Evolutionary conservation across 2,113 vertebrate species (phyloP).

Genomic region (Hyla sarda): DNA sequence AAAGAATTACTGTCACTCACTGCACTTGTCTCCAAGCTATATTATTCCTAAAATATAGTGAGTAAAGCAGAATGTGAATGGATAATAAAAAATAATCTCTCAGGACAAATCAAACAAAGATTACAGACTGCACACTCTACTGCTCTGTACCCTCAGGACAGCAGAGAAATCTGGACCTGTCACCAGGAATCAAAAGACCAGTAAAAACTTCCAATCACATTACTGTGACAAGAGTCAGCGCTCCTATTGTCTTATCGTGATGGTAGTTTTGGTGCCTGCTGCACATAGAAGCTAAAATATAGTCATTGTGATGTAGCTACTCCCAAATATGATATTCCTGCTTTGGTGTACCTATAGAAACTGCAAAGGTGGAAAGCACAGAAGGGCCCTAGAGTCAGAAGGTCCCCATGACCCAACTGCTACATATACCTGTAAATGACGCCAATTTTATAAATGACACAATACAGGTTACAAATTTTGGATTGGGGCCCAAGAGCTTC

Average conservation of each 20-base stretch:
- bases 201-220: constrained; percentile 23
- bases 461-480: too few relatives aligned
- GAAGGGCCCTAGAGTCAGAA: too few relatives aligned
- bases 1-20: constrained; percentile 57
- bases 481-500: too few relatives aligned
- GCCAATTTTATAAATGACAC: too few relatives aligned
- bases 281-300: not conserved
- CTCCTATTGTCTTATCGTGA: not conserved
- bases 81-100: not conserved
- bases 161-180: constrained; percentile 9
- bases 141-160: not conserved
- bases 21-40: constrained; percentile 57
- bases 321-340: too few relatives aligned
- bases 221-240: not conserved
- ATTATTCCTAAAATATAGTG: constrained; percentile 52
- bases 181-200: constrained; percentile 24
- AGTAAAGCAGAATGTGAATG: constrained; percentile 54
- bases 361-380: too few relatives aligned
- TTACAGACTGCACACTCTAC: constrained; percentile 9
- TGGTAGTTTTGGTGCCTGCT: not conserved
- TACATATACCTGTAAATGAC: too few relatives aligned
- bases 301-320: not conserved
- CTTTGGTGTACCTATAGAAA: too few relatives aligned
- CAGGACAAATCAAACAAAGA: constrained; percentile 43
- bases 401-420: too few relatives aligned